Base-by-base conservation (phyloP, 1,140 invertebrate genomes). In the Fopius arisanus region DNA sequence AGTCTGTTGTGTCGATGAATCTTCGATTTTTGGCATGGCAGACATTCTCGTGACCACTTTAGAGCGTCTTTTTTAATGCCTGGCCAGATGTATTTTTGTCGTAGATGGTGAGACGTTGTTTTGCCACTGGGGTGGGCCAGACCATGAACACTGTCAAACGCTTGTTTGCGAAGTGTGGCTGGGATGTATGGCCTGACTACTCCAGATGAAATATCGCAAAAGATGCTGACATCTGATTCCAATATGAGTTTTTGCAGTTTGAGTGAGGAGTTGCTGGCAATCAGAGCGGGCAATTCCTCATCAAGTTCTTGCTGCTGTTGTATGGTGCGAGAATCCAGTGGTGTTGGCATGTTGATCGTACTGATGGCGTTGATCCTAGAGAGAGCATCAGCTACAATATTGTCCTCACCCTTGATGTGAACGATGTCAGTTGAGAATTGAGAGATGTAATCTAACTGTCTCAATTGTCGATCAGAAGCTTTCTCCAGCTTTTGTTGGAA, bases 391-490 rank as follows among this genome's bases (percentile, higher is more conserved):
- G 82, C 81, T 0, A 81, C 77, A 0, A 78, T 40, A 65, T 87
- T 86, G 9, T 75, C 62, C 1, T 67, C 16, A 1, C 82, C 80
- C 14, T 59, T 54, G 0, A 84, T 67, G 51, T 86, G n/a, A n/a
- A n/a, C n/a, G n/a, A n/a, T n/a, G n/a, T 84, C 75, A 0, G 80
- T 86, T 0, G 83, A 79, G 71, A 82, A 86, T 76, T 88, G 83
- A 1, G 77, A 67, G n/a, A 88, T 84, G 19, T 69, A 84, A 62
- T 87, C 80, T 0, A 88, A 63, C 21, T 88, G 80, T 40, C 74
- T 73, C 51, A 76, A 76, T 69, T 78, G 80, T 31, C 78, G 23
- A 33, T 77, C 73, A 10, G 76, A 71, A 19, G 78, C 76, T 66
- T 82, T 84, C 9, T 83, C 78, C 5, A 19, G 2, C 31, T 78